Evolutionary conservation across 2,113 vertebrate species (phyloP).

Genomic region (Heptranchias perlo): DNA sequence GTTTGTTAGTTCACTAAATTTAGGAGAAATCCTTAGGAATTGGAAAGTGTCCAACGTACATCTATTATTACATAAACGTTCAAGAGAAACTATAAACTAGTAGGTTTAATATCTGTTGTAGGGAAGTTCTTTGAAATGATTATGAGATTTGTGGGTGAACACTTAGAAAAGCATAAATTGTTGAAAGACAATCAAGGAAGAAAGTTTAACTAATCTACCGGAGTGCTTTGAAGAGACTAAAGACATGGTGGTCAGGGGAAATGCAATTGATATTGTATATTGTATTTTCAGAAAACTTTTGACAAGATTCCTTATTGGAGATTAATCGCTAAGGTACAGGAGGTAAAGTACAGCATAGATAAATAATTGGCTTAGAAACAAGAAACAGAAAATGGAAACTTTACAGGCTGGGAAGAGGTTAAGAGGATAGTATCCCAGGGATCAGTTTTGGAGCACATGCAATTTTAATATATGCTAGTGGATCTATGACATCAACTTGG

Average conservation of each 20-base stretch:
- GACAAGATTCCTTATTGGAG: neutral
- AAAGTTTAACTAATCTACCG: neutral
- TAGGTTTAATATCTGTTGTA: neutral
- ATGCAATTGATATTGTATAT: neutral
- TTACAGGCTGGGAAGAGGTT: neutral
- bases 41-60: neutral
- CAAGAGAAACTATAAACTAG: neutral
- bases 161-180: neutral
- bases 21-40: neutral
- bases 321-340: neutral
- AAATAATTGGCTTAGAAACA: neutral
- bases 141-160: neutral
- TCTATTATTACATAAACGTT: neutral
- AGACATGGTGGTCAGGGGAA: neutral
- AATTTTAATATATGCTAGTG: neutral
- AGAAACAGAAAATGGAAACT: neutral
- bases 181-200: neutral
- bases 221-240: neutral
- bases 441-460: neutral
- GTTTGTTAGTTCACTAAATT: conserved; percentile 1
- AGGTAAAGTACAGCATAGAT: neutral
- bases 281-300: neutral
- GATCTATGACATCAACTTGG: neutral
- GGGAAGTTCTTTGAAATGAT: neutral
- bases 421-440: neutral